Evolutionary conservation across 1,140 invertebrate genomes (phyloP).

Genomic region (Gonatopus flavifemur): DNA sequence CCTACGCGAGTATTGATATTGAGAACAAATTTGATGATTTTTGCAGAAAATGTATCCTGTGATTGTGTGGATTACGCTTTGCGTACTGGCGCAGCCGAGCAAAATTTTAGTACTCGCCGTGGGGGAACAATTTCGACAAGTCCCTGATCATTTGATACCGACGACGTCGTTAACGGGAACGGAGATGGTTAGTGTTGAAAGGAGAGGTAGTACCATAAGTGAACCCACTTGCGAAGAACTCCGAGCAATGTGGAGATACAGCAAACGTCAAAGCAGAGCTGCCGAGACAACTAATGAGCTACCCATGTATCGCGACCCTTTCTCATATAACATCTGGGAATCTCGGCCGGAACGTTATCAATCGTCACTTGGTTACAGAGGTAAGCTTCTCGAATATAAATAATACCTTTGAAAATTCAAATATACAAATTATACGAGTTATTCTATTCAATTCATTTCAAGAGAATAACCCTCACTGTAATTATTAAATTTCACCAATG

Average conservation of each 20-base stretch:
- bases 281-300: conserved; percentile 84
- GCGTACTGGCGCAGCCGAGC: conserved; percentile 40
- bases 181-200: too few relatives aligned
- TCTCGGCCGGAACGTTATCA: conserved; percentile 58
- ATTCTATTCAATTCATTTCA: too few relatives aligned
- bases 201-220: too few relatives aligned
- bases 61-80: conserved; percentile 41
- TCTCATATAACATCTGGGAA: conserved; percentile 79
- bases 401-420: too few relatives aligned
- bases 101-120: conserved; percentile 34
- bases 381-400: conserved; percentile 27
- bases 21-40: too few relatives aligned
- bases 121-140: conserved; percentile 18
- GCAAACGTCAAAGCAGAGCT: conserved; percentile 82
- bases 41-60: conserved; percentile 46
- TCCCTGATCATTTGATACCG: too few relatives aligned
- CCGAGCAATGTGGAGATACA: conserved; percentile 89
- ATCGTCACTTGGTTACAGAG: conserved; percentile 39
- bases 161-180: conserved; percentile 34
- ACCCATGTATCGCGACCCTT: conserved; percentile 76
- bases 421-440: too few relatives aligned
- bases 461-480: too few relatives aligned
- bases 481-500: too few relatives aligned
- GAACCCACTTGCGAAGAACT: conserved; percentile 86
- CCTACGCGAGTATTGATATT: too few relatives aligned